Conservation (phyloP, 2,888 invertebrate genomes). For the Cryptocephalus moraei region DNA sequence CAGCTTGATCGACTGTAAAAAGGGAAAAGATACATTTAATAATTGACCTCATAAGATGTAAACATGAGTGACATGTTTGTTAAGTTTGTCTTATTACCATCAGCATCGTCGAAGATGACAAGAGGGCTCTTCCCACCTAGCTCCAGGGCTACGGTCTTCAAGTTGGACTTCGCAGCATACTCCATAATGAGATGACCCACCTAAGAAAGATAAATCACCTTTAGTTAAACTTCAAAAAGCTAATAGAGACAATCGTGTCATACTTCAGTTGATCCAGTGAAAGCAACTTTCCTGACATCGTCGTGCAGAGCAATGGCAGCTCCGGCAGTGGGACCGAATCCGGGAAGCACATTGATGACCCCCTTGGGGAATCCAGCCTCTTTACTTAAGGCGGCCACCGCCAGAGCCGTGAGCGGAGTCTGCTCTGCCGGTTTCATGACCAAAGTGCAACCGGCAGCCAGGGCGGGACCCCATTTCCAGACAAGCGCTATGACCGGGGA, state of each 20-base stretch:
- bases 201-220: constrained; percentile 23
- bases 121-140: constrained; percentile 85
- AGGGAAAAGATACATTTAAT: too few relatives aligned
- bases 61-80: too few relatives aligned
- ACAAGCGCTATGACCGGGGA: constrained; percentile 69
- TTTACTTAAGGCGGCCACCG: constrained; percentile 58
- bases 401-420: constrained; percentile 69
- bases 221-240: too few relatives aligned
- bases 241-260: too few relatives aligned
- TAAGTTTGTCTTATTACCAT: constrained; percentile 41
- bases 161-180: constrained; percentile 63
- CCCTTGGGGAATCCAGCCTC: constrained; percentile 77
- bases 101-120: constrained; percentile 71
- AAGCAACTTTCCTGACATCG: constrained; percentile 67
- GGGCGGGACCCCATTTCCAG: constrained; percentile 68
- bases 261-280: constrained; percentile 65
- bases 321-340: constrained; percentile 66
- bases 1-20: constrained; percentile 51
- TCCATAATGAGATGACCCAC: constrained; percentile 48
- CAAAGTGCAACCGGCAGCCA: constrained; percentile 60
- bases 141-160: constrained; percentile 76
- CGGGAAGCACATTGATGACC: constrained; percentile 67
- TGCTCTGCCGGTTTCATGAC: constrained; percentile 80
- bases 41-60: too few relatives aligned
- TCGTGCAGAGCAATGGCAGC: constrained; percentile 58